A percentile compares a stretch with the other conserved stretches of the same genome.
Evolutionary conservation across 2,113 vertebrate genomes (phyloP).

Genomic region (Notothenia coriiceps): DNA sequence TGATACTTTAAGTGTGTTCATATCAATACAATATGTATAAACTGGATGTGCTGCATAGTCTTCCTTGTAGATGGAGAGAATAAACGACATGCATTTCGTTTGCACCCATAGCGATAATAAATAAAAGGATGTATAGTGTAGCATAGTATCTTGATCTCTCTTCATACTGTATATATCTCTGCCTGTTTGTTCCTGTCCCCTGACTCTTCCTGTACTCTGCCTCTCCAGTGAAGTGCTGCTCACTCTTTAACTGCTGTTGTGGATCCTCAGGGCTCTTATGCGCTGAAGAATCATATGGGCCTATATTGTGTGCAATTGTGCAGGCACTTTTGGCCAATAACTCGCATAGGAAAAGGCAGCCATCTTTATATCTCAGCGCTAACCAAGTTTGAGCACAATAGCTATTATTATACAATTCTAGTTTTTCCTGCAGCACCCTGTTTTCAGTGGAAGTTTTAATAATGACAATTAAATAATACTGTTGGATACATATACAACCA

Average conservation of each 20-base stretch:
- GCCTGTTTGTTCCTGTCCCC: slow-evolving; percentile 35
- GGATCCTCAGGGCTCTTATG: slow-evolving; percentile 60
- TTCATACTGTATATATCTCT: slow-evolving; percentile 11
- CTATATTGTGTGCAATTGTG: slow-evolving; percentile 67
- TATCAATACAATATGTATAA: background rate
- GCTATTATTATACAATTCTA: background rate
- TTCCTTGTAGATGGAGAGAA: no score
- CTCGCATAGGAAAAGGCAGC: slow-evolving; percentile 15
- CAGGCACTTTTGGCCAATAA: slow-evolving; percentile 55
- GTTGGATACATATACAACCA: no score
- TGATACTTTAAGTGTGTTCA: background rate
- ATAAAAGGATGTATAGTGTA: background rate
- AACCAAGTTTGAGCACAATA: slow-evolving; percentile 10
- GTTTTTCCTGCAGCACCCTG: background rate
- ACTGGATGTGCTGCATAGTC: no score
- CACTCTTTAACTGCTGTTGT: slow-evolving; percentile 65
- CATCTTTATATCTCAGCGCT: slow-evolving; percentile 25
- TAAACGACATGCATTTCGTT: no score
- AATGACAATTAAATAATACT: background rate
- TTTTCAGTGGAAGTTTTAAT: background rate
- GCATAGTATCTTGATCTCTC: background rate
- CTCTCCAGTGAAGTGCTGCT: slow-evolving; percentile 75
- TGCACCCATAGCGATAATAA: no score
- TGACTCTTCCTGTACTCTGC: slow-evolving; percentile 47
- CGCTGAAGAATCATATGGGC: slow-evolving; percentile 66